These are phyloP conservation scores for Diaphora mendica DNA, from an alignment of 2,888 invertebrate genomes.

Conservation along the genomic window DNA sequence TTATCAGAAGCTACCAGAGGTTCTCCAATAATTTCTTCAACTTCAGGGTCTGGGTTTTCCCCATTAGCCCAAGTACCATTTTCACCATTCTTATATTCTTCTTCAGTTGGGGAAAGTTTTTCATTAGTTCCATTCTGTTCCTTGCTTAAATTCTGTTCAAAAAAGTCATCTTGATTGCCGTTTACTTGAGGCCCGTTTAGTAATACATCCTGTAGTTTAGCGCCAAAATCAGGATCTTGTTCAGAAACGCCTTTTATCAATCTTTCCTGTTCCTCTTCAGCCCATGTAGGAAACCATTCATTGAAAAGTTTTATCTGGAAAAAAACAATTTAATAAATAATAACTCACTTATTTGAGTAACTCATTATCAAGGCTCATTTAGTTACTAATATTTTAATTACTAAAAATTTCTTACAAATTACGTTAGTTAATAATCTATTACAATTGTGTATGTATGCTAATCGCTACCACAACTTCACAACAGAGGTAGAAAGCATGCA, in stretches of 20 bases:
- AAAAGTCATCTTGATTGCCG: constrained; percentile 73
- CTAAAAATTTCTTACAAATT: too few species aligned
- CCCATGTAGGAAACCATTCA: constrained; percentile 94
- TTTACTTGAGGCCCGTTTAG: constrained; percentile 70
- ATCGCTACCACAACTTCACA: background rate
- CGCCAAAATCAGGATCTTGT: constrained; percentile 90
- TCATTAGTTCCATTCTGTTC: constrained; percentile 66
- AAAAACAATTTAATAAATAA: constrained; percentile 23
- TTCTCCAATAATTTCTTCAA: constrained; percentile 46
- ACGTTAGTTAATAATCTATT: too few species aligned
- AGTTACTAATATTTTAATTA: too few species aligned
- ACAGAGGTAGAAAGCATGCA: background rate
- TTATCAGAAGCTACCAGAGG: constrained; percentile 58
- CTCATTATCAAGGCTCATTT: too few species aligned
- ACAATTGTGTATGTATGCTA: too few species aligned
- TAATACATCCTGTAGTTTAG: constrained; percentile 87
- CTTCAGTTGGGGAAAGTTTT: constrained; percentile 61
- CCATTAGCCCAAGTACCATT: constrained; percentile 38
- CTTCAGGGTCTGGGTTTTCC: constrained; percentile 37
- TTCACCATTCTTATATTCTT: constrained; percentile 50
- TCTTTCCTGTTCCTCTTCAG: constrained; percentile 89
- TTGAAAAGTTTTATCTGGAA: constrained; percentile 92
- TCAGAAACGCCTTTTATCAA: constrained; percentile 90
- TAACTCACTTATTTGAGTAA: too few species aligned
- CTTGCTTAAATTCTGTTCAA: constrained; percentile 64